These are phyloP conservation scores for Pyrrhopygopsis socrates DNA, from an alignment of 2,888 invertebrate species.

Conservation along the genomic window DNA sequence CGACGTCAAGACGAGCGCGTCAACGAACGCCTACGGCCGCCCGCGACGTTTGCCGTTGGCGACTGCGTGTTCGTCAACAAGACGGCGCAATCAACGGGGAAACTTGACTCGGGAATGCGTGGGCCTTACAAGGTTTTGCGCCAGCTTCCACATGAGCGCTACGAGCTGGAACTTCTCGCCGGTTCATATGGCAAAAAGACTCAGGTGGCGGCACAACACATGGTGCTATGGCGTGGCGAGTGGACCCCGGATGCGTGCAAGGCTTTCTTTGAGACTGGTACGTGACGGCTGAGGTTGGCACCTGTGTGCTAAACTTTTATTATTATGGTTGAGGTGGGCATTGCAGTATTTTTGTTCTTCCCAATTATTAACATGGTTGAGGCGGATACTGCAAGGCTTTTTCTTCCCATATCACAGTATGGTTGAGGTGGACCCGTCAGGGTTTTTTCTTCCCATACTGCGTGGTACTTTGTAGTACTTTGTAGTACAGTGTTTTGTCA, in stretches of 20 bases:
- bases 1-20: no score
- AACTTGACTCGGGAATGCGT: neutral
- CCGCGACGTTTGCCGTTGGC: neutral
- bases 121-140: neutral
- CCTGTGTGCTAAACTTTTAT: no score
- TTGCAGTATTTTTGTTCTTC: no score
- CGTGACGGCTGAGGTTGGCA: no score
- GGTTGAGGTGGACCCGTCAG: no score
- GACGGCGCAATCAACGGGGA: neutral
- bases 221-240: neutral
- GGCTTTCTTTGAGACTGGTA: neutral
- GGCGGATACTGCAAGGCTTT: no score
- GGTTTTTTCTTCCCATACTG: no score
- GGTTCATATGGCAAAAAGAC: neutral
- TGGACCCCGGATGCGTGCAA: neutral
- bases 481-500: no score
- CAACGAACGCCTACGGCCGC: neutral
- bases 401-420: no score
- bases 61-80: neutral
- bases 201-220: neutral
- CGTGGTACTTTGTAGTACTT: no score
- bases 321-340: no score
- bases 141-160: neutral
- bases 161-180: neutral
- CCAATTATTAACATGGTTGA: no score